Evolutionary conservation across 2,113 vertebrate genomes (phyloP), one percentile per base, ranked within the genome.

Genomic region (Gorsachius goisagi): DNA sequence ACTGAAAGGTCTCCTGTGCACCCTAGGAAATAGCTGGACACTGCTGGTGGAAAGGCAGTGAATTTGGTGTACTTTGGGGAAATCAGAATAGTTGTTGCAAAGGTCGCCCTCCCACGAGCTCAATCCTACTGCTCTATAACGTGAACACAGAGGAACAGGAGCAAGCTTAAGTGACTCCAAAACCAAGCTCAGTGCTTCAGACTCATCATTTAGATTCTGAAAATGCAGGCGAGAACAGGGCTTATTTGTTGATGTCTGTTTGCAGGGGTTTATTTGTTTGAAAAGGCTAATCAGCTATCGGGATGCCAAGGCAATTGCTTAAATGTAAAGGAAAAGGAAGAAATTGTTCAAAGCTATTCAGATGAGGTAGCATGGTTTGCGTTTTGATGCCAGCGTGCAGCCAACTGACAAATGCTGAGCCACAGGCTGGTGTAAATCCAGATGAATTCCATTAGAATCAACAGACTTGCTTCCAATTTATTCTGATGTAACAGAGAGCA

Each of bases 351-450:
- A 71, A 96, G 81, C 81, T 66, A 59, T 92, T 95, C 81, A 85
- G 89, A 95, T 74, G 89, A 97, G 85, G 95, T 56, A 53, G 66
- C 50, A 30, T n/a, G 92, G 91, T 85, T 82, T 78, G 89, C 6
- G 60, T 93, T 90, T 69, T 58, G 82, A 79, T 85, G 87, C 85
- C 44, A 0, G 52, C 84, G 86, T 72, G 86, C 93, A 90, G 90
- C 92, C 92, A 94, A 28, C 83, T 93, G 92, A 94, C 88, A 97
- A 96, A 95, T 90, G 92, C 93, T 90, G 95, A 97, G 88, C 90
- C 90, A 59, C 37, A 74, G 88, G 18, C 92, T 95, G 94, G 90
- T 96, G 79, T 86, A 87, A 93, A 96, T 90, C 96, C 93, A 90
- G 93, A 77, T 84, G 76, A 92, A 89, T 94, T 84, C 92, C 85